Percentiles rank a stretch among this genome's conserved stretches.
phyloP scores from a whole-genome alignment of 1,140 invertebrate genomes.

The Drosophila auraria region DNA sequence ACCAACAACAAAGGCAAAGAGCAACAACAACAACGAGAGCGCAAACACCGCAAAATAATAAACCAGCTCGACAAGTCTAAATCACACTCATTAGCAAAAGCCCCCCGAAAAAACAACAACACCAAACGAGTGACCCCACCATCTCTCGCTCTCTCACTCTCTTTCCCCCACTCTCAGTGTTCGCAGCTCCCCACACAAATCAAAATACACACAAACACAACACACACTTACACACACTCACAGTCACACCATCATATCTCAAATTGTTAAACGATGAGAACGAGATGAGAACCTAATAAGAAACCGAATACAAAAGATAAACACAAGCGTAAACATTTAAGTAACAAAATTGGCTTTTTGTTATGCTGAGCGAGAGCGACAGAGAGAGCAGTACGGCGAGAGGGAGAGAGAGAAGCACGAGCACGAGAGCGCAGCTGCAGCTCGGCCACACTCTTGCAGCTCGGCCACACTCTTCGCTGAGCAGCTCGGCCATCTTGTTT shows the following conservation, averaged over 20 bases:
- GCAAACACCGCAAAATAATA: slow-evolving; percentile 83
- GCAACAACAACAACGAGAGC: slow-evolving; percentile 67
- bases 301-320: slow-evolving; percentile 85
- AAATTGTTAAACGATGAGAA: slow-evolving; percentile 85
- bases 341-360: slow-evolving; percentile 85
- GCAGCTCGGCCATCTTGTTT: slow-evolving; percentile 68
- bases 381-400: slow-evolving; percentile 21
- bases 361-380: slow-evolving; percentile 60
- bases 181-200: slow-evolving; percentile 32
- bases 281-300: slow-evolving; percentile 85
- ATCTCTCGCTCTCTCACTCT: slow-evolving; percentile 38
- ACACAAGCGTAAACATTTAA: slow-evolving; percentile 85
- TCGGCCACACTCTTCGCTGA: background rate
- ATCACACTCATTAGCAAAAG: slow-evolving; percentile 83
- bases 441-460: background rate
- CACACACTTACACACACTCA: slow-evolving; percentile 26
- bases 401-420: slow-evolving; percentile 13
- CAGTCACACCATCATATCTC: slow-evolving; percentile 69
- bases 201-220: slow-evolving; percentile 43
- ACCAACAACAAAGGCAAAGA: slow-evolving; percentile 16
- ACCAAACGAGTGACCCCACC: slow-evolving; percentile 40
- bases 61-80: slow-evolving; percentile 83
- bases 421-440: slow-evolving; percentile 7
- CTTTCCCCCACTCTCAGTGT: background rate
- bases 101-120: slow-evolving; percentile 50